Conservation (phyloP, 1,140 invertebrate genomes). For the Eumeta japonica region DNA sequence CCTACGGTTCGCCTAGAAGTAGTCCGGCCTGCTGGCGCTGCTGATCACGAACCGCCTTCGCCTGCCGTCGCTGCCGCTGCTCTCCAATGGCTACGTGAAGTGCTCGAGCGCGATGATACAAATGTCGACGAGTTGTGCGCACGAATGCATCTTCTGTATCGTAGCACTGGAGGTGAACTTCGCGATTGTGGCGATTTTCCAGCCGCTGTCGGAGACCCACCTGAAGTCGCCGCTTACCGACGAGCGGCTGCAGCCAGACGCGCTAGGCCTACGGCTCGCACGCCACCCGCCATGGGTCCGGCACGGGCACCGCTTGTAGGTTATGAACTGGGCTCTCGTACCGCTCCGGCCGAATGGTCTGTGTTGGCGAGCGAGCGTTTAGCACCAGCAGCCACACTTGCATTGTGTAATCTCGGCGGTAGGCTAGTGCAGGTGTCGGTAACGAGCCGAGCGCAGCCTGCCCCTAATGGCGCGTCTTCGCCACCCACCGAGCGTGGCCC, state of each 20-base stretch:
- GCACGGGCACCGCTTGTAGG: constrained; percentile 65
- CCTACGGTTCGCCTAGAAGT: constrained; percentile 27
- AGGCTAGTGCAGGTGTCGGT: constrained; percentile 11
- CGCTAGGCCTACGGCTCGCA: constrained; percentile 77
- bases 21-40: constrained; percentile 19
- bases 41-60: constrained; percentile 12
- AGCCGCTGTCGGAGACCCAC: constrained; percentile 62
- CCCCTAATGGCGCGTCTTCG: constrained; percentile 8
- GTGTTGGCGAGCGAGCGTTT: constrained; percentile 12
- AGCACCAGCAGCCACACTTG: constrained; percentile 13
- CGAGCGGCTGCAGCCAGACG: constrained; percentile 64
- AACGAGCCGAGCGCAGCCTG: constrained; percentile 12
- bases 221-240: constrained; percentile 81
- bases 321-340: constrained; percentile 37
- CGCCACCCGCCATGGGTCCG: constrained; percentile 66
- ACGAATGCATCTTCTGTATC: constrained; percentile 75
- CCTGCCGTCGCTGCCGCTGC: constrained; percentile 4
- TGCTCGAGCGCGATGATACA: constrained; percentile 2
- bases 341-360: constrained; percentile 6
- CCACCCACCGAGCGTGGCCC: constrained; percentile 7
- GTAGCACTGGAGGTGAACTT: constrained; percentile 73
- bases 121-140: constrained; percentile 34
- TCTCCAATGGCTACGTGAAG: neutral
- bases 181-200: constrained; percentile 77
- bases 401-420: constrained; percentile 14